Base-by-base conservation (phyloP, 2,888 invertebrate species). In the Drosophila ochracea region DNA sequence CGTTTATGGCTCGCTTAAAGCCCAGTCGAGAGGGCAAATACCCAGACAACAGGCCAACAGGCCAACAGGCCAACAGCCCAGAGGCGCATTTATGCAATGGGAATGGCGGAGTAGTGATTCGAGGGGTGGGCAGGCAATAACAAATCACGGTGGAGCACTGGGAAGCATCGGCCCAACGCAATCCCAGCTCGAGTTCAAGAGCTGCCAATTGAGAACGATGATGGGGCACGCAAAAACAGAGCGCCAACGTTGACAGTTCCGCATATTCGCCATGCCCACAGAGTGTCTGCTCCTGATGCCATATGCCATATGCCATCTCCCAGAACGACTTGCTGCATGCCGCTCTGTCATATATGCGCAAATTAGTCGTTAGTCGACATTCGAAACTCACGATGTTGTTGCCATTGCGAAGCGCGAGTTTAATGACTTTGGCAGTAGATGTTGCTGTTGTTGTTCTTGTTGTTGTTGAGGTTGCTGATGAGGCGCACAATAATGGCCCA, bases 401-500 rank as follows among this genome's bases (percentile, higher is more conserved):
- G 39, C n/a, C 19, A 19, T 28, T 57, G 57, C n/a, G 43, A 54
- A 64, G 64, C 68, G 83, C 76, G 90, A 90, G 85, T 86, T 90
- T 86, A 86, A 86, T 90, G 85, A 86, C 85, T 86, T 85, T 83
- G 83, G 85, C 89, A 73, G 90, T 85, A 90, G 89, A 90, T 58
- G 77, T 47, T 25, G 63, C 41, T 52, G 39, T 37, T 47, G 66
- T 33, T 65, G 60, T 13, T 73, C 68, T 43, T 68, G 75, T 49
- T 65, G 69, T 63, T 31, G 71, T 58, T 74, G 66, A 39, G 58
- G 82, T 65, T 80, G 78, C 76, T 85, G 85, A 90, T 86, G 85
- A 83, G 82, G 77, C 82, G 80, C 74, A 83, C 76, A 74, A 83
- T 83, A 83, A 83, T 83, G 84, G 84, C 69, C 74, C 70, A 73